phyloP scores from a whole-genome alignment of 1,140 invertebrate species.

The Aradophagus sp. region DNA sequence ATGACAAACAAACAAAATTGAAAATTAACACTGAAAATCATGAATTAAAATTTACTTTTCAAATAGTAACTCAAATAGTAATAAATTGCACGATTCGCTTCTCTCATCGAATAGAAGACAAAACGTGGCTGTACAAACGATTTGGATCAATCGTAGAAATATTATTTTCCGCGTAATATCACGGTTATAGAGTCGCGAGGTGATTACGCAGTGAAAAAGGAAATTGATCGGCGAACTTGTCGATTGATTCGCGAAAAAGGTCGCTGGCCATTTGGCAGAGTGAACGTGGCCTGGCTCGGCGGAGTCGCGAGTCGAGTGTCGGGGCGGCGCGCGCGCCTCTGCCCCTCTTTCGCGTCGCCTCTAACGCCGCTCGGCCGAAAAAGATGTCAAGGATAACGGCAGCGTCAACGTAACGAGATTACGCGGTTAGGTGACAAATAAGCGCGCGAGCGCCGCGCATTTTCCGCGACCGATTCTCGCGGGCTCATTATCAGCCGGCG shows the following conservation, averaged over 20 bases:
- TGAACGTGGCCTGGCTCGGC: too few relatives aligned
- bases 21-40: too few relatives aligned
- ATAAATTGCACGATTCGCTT: too few relatives aligned
- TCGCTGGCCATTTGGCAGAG: slow-evolving; percentile 58
- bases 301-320: slow-evolving; percentile 20
- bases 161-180: too few relatives aligned
- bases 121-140: too few relatives aligned
- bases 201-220: too few relatives aligned
- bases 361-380: slow-evolving; percentile 27
- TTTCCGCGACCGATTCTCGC: slow-evolving; percentile 48
- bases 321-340: slow-evolving; percentile 29
- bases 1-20: too few relatives aligned
- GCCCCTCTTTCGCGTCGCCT: slow-evolving; percentile 15
- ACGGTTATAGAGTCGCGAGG: too few relatives aligned
- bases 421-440: slow-evolving; percentile 66
- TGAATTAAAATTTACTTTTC: too few relatives aligned
- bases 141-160: too few relatives aligned
- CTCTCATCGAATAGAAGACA: too few relatives aligned
- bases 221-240: neutral
- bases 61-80: too few relatives aligned
- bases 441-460: slow-evolving; percentile 16
- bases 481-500: slow-evolving; percentile 33
- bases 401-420: slow-evolving; percentile 65
- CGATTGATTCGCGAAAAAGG: slow-evolving; percentile 42
- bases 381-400: slow-evolving; percentile 70